Percentiles rank a stretch among this genome's conserved stretches.
Conservation (phyloP, 2,113 vertebrate genomes). For the Notothenia coriiceps region DNA sequence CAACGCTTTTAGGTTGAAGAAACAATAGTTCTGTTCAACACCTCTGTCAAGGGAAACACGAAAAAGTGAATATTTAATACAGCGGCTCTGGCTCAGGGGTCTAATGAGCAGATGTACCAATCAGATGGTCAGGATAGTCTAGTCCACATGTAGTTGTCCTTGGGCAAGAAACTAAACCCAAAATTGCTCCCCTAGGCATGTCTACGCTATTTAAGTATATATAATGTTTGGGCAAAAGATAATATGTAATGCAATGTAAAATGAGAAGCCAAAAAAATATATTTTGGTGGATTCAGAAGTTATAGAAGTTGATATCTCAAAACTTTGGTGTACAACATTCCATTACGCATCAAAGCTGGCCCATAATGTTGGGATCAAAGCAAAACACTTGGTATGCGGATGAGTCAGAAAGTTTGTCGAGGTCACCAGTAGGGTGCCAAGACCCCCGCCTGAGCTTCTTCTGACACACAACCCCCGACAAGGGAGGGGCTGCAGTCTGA, state of each 20-base stretch:
- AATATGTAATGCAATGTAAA: no score
- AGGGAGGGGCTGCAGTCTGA: constrained; percentile 29
- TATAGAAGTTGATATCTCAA: not conserved
- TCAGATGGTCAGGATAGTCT: no score
- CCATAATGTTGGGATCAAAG: not conserved
- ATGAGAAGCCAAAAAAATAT: no score
- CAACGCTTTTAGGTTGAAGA: not conserved
- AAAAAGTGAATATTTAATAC: not conserved
- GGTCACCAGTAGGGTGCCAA: constrained; percentile 26
- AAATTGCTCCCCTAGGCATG: no score
- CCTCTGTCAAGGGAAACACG: no score
- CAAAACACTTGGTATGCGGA: not conserved
- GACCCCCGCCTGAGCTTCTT: constrained; percentile 6
- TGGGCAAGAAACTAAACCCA: no score
- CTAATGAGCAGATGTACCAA: no score
- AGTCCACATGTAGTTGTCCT: no score
- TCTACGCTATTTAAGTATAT: no score
- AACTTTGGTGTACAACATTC: not conserved
- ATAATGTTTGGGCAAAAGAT: no score
- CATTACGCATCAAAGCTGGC: not conserved
- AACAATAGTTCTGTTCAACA: no score
- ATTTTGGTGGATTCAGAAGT: not conserved
- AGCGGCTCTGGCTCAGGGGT: no score
- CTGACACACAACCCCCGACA: constrained; percentile 3
- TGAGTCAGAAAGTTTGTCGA: constrained; percentile 32